Evolutionary conservation across 1,140 invertebrate species (phyloP).

Genomic region (Drosophila orena): DNA sequence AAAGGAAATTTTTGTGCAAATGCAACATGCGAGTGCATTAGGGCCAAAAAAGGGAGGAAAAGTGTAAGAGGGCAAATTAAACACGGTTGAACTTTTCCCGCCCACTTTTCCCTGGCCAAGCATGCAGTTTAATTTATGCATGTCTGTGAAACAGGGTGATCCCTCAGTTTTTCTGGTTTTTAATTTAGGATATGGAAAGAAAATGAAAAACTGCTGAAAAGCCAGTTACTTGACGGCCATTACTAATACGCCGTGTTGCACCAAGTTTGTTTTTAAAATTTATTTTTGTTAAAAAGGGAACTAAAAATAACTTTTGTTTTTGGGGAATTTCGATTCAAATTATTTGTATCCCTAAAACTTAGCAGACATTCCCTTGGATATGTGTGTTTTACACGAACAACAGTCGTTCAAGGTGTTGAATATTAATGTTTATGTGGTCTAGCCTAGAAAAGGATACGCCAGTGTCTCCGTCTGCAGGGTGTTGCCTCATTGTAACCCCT

Average conservation of each 20-base stretch:
- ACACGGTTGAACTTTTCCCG: slow-evolving; percentile 47
- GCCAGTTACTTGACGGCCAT: not conserved
- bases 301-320: not conserved
- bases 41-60: slow-evolving; percentile 2
- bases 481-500: slow-evolving; percentile 6
- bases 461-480: slow-evolving; percentile 16
- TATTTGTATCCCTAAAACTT: not conserved
- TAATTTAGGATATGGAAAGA: not conserved
- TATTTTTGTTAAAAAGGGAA: not conserved
- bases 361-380: not conserved
- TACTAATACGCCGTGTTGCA: not conserved
- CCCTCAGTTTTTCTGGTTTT: not conserved
- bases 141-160: slow-evolving; percentile 37
- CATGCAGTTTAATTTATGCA: slow-evolving; percentile 45
- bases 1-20: slow-evolving; percentile 53
- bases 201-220: not conserved
- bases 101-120: slow-evolving; percentile 9
- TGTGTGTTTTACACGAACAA: not conserved
- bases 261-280: not conserved
- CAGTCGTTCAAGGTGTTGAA: slow-evolving; percentile 10
- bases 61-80: slow-evolving; percentile 56
- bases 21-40: slow-evolving; percentile 52
- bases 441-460: not conserved
- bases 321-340: too few species aligned
- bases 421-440: slow-evolving; percentile 20